phyloP scores from a whole-genome alignment of 2,113 vertebrate genomes.

The Anolis carolinensis region DNA sequence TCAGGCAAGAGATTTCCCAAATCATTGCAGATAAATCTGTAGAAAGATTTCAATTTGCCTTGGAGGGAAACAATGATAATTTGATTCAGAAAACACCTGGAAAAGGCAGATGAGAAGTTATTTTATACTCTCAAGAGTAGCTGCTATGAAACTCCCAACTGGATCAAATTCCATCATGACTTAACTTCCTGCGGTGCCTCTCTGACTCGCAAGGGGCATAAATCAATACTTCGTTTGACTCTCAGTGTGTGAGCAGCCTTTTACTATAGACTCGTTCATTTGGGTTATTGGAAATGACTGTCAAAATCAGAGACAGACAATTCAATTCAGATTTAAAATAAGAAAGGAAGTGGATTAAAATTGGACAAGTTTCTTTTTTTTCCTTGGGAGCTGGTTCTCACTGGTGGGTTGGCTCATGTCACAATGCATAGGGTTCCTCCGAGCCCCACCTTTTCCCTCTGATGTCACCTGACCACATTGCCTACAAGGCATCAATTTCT shows the following conservation, averaged over 20 bases:
- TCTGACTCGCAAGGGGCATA: conserved; percentile 16
- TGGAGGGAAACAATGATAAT: conserved; percentile 28
- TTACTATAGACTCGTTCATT: conserved; percentile 4
- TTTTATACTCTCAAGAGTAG: conserved; percentile 42
- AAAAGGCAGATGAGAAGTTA: neutral
- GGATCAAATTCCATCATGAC: neutral
- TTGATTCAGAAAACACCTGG: conserved; percentile 39
- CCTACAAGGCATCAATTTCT: no score
- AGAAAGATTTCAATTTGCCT: conserved; percentile 49
- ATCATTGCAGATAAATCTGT: conserved; percentile 44
- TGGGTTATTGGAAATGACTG: conserved; percentile 53
- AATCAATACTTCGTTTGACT: conserved; percentile 31
- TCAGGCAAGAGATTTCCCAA: conserved; percentile 44
- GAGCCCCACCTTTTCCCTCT: no score
- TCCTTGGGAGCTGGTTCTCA: neutral
- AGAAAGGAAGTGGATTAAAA: conserved; percentile 14
- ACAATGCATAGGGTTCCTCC: neutral
- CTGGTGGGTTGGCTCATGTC: neutral
- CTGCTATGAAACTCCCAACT: conserved; percentile 4
- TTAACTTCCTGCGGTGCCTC: conserved; percentile 12
- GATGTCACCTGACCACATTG: no score
- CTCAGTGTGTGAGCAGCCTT: conserved; percentile 26
- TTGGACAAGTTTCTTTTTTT: neutral
- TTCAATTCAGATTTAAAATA: conserved; percentile 52
- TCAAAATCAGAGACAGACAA: conserved; percentile 47